A percentile compares a stretch with the other conserved stretches of the same genome.
phyloP scores from a whole-genome alignment of 2,888 invertebrate species.

The Scaptomyza parva region DNA sequence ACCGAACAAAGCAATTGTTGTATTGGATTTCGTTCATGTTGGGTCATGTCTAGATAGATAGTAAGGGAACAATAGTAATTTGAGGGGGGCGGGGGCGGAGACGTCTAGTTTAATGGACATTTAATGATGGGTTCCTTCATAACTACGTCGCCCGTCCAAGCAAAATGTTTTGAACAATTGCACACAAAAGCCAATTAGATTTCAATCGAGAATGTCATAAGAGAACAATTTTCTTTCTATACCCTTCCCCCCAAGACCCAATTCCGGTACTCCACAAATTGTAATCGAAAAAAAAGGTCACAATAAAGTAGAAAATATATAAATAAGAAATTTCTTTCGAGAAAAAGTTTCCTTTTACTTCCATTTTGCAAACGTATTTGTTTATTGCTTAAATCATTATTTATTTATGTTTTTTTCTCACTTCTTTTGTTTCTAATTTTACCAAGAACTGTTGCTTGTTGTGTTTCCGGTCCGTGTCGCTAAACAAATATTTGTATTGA shows the following conservation, averaged over 20 bases:
- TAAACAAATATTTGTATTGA: constrained; percentile 52
- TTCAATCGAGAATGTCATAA: constrained; percentile 65
- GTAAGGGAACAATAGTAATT: not conserved
- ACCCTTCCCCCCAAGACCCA: not conserved
- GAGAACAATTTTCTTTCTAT: constrained; percentile 12
- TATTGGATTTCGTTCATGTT: not conserved
- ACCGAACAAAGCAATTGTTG: not conserved
- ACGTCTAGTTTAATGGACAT: constrained; percentile 54
- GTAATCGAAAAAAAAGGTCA: no score
- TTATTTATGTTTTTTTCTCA: not conserved
- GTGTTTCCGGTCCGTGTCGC: constrained; percentile 40
- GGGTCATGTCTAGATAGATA: not conserved
- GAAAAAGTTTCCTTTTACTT: not conserved
- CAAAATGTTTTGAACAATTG: constrained; percentile 41
- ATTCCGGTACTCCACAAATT: not conserved
- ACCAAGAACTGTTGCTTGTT: constrained; percentile 17
- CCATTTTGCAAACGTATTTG: not conserved
- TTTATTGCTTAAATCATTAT: not conserved
- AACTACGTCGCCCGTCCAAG: no score
- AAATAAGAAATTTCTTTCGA: not conserved
- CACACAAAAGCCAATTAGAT: constrained; percentile 63
- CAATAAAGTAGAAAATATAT: no score
- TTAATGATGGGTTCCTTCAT: constrained; percentile 46
- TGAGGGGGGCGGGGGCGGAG: not conserved
- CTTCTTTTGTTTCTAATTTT: not conserved